A percentile compares a stretch with the other conserved stretches of the same genome.
These are phyloP conservation scores for Eumerus sabulonum DNA, from an alignment of 2,888 invertebrate genomes.

Conservation along the genomic window DNA sequence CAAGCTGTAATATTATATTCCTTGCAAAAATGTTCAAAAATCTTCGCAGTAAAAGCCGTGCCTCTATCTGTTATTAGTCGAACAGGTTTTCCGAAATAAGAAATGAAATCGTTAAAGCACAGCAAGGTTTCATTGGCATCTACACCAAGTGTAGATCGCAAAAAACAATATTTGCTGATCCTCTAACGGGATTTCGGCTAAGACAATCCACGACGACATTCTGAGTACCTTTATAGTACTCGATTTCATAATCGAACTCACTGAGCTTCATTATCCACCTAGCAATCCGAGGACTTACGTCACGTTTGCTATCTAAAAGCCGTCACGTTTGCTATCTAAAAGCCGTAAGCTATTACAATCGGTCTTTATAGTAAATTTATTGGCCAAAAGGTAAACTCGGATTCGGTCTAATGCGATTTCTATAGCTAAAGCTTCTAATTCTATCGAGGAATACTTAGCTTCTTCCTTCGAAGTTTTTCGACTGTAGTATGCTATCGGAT, in stretches of 20 bases:
- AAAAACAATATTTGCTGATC: constrained; percentile 9
- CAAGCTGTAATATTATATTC: background rate
- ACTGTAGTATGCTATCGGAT: constrained; percentile 68
- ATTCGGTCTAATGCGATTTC: constrained; percentile 72
- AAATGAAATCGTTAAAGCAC: constrained; percentile 5
- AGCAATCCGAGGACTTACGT: too few species aligned
- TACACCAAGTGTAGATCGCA: constrained; percentile 15
- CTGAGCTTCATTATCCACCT: too few species aligned
- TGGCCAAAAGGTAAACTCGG: constrained; percentile 71
- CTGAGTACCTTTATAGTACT: too few species aligned
- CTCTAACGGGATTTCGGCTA: too few species aligned
- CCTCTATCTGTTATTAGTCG: background rate
- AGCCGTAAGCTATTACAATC: constrained; percentile 39
- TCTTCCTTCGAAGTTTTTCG: constrained; percentile 69
- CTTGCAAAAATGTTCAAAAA: background rate
- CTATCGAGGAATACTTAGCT: constrained; percentile 71
- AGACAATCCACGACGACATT: background rate
- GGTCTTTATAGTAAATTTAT: constrained; percentile 71
- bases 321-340: too few species aligned
- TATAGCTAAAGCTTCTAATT: constrained; percentile 73
- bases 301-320: too few species aligned
- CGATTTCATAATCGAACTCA: too few species aligned
- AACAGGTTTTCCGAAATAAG: background rate
- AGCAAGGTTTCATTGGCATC: background rate
- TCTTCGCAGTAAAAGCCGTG: constrained; percentile 8